A percentile compares a stretch with the other conserved stretches of the same genome.
These are phyloP conservation scores for Anarsia innoxiella DNA, from an alignment of 2,888 invertebrate genomes.

Conservation along the genomic window DNA sequence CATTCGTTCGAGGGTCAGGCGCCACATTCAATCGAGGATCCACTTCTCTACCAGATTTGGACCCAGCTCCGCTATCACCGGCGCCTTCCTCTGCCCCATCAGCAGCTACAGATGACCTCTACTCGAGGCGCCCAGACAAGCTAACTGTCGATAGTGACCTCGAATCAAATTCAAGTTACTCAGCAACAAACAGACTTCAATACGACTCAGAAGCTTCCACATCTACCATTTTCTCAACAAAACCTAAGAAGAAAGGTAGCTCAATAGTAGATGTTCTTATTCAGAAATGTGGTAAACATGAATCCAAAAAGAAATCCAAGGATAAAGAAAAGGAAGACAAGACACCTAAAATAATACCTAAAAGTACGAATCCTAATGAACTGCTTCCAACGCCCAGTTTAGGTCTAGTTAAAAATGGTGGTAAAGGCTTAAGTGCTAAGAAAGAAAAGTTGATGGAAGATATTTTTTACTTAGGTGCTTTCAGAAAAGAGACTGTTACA, in stretches of 20 bases:
- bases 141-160: slow-evolving; percentile 77
- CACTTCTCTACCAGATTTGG: slow-evolving; percentile 85
- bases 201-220: slow-evolving; percentile 81
- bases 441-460: slow-evolving; percentile 73
- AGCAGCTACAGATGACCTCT: slow-evolving; percentile 75
- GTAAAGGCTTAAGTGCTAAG: slow-evolving; percentile 54
- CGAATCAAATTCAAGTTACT: slow-evolving; percentile 80
- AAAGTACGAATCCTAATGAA: slow-evolving; percentile 70
- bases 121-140: slow-evolving; percentile 59
- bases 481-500: slow-evolving; percentile 80
- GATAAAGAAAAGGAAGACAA: slow-evolving; percentile 73
- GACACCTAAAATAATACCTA: slow-evolving; percentile 72
- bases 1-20: slow-evolving; percentile 46
- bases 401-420: slow-evolving; percentile 54
- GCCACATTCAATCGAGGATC: slow-evolving; percentile 78
- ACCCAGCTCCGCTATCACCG: slow-evolving; percentile 83
- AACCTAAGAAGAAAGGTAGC: slow-evolving; percentile 62
- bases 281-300: slow-evolving; percentile 78
- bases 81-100: slow-evolving; percentile 77
- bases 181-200: slow-evolving; percentile 70
- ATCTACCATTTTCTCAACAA: slow-evolving; percentile 78
- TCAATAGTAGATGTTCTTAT: slow-evolving; percentile 81
- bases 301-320: slow-evolving; percentile 69
- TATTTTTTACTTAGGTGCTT: slow-evolving; percentile 77
- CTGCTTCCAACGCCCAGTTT: slow-evolving; percentile 80